Conservation (phyloP, 2,113 vertebrate genomes). For the Meles meles region DNA sequence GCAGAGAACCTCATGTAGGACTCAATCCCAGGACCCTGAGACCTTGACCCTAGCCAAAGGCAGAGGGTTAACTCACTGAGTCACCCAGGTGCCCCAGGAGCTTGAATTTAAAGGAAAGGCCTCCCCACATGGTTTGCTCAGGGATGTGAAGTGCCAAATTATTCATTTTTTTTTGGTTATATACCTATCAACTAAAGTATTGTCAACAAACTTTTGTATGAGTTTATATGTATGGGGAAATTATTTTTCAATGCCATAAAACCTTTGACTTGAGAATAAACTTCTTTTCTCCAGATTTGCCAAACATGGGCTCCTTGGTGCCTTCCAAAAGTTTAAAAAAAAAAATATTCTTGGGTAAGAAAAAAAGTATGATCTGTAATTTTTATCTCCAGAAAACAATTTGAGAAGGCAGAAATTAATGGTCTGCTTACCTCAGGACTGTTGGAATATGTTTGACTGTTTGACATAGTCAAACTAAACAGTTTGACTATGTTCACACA, state of each 20-base stretch:
- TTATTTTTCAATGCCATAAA: not conserved
- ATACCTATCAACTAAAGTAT: not conserved
- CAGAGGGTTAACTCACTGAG: no score
- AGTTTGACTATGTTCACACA: not conserved
- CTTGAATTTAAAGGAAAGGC: not conserved
- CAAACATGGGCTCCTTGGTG: not conserved
- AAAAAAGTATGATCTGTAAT: not conserved
- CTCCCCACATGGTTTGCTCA: not conserved
- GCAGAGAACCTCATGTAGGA: no score
- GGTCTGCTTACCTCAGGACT: not conserved
- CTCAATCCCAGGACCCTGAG: no score
- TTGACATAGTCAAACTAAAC: no score
- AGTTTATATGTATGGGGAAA: not conserved
- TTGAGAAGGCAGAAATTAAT: not conserved
- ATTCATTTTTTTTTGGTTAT: constrained; percentile 3
- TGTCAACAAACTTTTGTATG: constrained; percentile 17
- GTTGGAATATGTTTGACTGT: no score
- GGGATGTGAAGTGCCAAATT: not conserved
- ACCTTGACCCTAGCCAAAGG: no score
- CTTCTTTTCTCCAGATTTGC: not conserved
- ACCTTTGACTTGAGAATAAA: not conserved
- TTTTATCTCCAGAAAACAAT: constrained; percentile 5
- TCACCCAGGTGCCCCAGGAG: not conserved
- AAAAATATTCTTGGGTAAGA: not conserved
- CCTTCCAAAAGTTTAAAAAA: not conserved